Evolutionary conservation across 1,140 invertebrate genomes (phyloP), one percentile per base, ranked within the genome.

Genomic region (Tetragnatha versicolor): DNA sequence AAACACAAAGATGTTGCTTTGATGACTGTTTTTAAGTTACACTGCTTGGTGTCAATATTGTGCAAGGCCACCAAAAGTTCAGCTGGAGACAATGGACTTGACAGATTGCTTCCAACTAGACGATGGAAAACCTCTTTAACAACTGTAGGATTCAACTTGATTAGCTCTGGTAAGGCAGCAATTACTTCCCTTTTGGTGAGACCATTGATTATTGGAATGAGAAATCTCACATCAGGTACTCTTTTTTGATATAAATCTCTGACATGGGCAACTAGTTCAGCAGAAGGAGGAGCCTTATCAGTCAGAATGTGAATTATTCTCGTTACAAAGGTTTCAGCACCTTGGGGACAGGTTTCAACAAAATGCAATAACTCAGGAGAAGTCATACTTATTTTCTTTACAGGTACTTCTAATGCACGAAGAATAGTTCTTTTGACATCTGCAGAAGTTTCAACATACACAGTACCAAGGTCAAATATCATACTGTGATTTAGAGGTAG

Each of bases 1-100:
- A 99, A 93, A 85, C 97, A 98, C 33, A 98, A 83, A 5, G 94
- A 94, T 0, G 96, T 98, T 0, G 97, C 96, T 92, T 98, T 98
- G 69, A 99, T 97, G 33, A 98, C 90, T 70, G 92, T 94, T 84
- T 98, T 98, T 37, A 98, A 89, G 85, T 99, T 97, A 79, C 93
- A 94, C 84, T 95, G 93, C 47, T 87, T 89, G 0, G 92, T 88
- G 85, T 98, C 96, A 80, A 99, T 94, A 53, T 92, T 92, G 85
- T 99, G 98, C 4, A 99, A 87, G 14, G 96, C 93, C 70, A 98
- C 92, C 39, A 99, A 87, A 17, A 99, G 87, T 84, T 99, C 97
- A 0, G 93, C 92, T 0, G 98, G 95, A 2, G 92, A 92, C 27
- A 99, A 88, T 55, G 93, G 89, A 83, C 89, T 90, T 2, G 87